These are phyloP conservation scores for Lathamus discolor DNA, from an alignment of 2,113 vertebrate species.

Conservation along the genomic window DNA sequence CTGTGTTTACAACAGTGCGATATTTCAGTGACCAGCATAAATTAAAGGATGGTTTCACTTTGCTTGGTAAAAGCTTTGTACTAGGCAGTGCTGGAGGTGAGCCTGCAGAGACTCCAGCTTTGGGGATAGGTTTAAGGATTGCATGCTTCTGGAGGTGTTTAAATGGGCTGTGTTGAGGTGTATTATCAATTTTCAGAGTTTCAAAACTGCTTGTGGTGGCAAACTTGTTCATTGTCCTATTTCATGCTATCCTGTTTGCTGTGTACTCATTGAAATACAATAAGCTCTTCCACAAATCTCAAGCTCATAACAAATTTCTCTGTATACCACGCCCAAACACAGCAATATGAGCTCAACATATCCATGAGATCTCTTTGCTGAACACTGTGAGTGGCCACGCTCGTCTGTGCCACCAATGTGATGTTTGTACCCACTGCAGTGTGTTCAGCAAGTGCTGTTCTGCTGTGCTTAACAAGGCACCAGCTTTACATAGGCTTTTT, in stretches of 20 bases:
- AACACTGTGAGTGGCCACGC: rapidly evolving
- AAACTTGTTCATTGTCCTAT: rapidly evolving
- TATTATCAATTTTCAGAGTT: neutral
- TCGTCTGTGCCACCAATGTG: rapidly evolving
- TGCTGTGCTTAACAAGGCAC: neutral
- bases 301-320: rapidly evolving
- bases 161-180: neutral
- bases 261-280: neutral
- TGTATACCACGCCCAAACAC: rapidly evolving
- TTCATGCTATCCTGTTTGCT: neutral
- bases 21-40: neutral
- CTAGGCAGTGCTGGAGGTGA: neutral
- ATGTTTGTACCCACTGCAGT: neutral
- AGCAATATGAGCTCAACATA: rapidly evolving
- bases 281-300: neutral
- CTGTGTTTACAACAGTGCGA: neutral
- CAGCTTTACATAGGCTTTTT: neutral
- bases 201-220: rapidly evolving
- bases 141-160: neutral
- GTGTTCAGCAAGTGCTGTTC: neutral
- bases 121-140: rapidly evolving
- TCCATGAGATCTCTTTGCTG: neutral
- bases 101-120: neutral
- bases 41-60: neutral
- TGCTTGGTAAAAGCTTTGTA: neutral